Evolutionary conservation across 2,113 vertebrate genomes (phyloP).

Genomic region (Ivindomyrus marchei): DNA sequence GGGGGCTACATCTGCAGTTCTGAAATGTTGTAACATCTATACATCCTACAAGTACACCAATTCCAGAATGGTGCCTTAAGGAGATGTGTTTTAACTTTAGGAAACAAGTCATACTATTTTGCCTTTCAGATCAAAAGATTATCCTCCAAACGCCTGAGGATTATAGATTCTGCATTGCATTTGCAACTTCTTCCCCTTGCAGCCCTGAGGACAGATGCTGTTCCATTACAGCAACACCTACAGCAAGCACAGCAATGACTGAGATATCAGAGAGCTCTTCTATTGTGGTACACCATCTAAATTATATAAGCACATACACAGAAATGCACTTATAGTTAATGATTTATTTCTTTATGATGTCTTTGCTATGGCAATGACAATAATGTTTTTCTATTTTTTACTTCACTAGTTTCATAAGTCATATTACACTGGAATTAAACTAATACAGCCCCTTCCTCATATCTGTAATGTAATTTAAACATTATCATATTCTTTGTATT

Average conservation of each 20-base stretch:
- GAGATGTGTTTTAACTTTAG: slow-evolving; percentile 51
- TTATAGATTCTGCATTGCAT: slow-evolving; percentile 47
- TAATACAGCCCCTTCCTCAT: background rate
- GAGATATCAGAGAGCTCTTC: background rate
- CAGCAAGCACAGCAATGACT: slow-evolving; percentile 2
- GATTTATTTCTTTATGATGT: background rate
- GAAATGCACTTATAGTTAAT: background rate
- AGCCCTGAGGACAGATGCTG: slow-evolving; percentile 24
- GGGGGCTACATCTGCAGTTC: slow-evolving; percentile 26
- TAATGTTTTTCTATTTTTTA: background rate
- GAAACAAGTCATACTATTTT: slow-evolving; percentile 49
- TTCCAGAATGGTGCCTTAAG: slow-evolving; percentile 49
- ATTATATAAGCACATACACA: background rate
- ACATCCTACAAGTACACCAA: slow-evolving; percentile 39
- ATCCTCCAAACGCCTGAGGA: slow-evolving; percentile 49
- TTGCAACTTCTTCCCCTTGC: slow-evolving; percentile 32
- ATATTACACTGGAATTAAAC: background rate
- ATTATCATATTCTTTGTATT: background rate
- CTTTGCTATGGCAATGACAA: background rate
- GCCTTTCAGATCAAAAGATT: slow-evolving; percentile 58
- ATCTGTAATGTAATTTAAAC: background rate
- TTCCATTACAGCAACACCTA: slow-evolving; percentile 19
- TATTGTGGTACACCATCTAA: slow-evolving; percentile 8
- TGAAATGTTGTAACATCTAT: slow-evolving; percentile 17
- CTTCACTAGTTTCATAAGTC: background rate